Percentiles rank a stretch among this genome's conserved stretches.
Evolutionary conservation across 2,888 invertebrate species (phyloP).

Genomic region (Philereme transversata): DNA sequence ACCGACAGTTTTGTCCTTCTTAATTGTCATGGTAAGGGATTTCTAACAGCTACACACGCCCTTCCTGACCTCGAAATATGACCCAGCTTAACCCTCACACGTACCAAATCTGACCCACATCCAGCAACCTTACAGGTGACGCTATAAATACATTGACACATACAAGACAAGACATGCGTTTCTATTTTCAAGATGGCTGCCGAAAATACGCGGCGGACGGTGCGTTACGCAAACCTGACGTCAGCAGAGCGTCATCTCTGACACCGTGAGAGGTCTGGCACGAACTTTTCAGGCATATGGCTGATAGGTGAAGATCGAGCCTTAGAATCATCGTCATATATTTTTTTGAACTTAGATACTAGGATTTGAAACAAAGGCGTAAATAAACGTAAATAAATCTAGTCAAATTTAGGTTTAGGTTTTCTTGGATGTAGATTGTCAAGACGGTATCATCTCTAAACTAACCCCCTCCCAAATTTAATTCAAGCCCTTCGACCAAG

Average conservation of each 20-base stretch:
- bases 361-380: too few relatives aligned
- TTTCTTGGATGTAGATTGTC: too few relatives aligned
- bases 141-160: constrained; percentile 71
- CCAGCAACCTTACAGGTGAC: constrained; percentile 57
- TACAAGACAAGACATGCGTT: constrained; percentile 58
- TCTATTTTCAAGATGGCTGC: constrained; percentile 61
- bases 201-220: constrained; percentile 35
- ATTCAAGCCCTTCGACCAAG: too few relatives aligned
- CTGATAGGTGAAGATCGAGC: neutral
- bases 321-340: too few relatives aligned
- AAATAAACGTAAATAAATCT: too few relatives aligned
- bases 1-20: too few relatives aligned
- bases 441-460: too few relatives aligned
- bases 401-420: too few relatives aligned
- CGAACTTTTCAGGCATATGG: constrained; percentile 1
- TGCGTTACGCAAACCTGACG: constrained; percentile 73
- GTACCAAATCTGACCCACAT: constrained; percentile 32
- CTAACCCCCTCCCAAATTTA: too few relatives aligned
- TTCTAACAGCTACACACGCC: neutral
- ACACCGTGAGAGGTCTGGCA: constrained; percentile 23
- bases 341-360: too few relatives aligned
- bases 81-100: constrained; percentile 30
- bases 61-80: constrained; percentile 9
- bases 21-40: too few relatives aligned
- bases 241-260: constrained; percentile 60